phyloP scores from a whole-genome alignment of 1,140 invertebrate species.

The Nasonia longicornis region DNA sequence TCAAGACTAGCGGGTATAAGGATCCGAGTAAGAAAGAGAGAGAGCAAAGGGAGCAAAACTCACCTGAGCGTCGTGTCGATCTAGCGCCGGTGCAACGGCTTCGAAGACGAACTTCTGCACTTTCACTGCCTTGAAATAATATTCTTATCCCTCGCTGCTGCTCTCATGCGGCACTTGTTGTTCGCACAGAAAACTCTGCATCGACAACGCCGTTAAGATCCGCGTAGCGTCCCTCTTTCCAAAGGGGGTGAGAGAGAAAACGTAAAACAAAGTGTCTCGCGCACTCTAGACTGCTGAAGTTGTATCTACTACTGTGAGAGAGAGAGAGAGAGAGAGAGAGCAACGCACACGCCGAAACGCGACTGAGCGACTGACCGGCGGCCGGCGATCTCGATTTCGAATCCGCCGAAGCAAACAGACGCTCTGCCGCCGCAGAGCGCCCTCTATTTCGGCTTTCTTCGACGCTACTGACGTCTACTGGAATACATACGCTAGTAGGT shows the following conservation, averaged over 20 bases:
- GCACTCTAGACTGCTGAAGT: background rate
- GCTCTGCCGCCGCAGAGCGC: background rate
- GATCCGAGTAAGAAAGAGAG: background rate
- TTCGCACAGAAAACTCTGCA: background rate
- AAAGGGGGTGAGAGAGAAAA: background rate
- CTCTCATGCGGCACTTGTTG: no score
- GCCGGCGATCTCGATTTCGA: slow-evolving; percentile 39
- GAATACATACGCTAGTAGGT: background rate
- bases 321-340: background rate
- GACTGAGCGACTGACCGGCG: slow-evolving; percentile 29
- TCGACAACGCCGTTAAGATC: background rate
- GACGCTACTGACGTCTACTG: background rate
- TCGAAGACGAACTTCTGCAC: background rate
- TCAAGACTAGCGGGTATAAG: background rate
- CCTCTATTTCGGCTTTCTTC: background rate
- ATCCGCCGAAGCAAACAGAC: slow-evolving; percentile 25
- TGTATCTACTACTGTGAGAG: background rate
- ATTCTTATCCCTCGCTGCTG: background rate
- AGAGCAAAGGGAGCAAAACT: background rate
- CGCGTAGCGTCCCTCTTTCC: background rate
- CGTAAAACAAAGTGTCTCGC: background rate
- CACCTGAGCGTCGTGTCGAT: background rate
- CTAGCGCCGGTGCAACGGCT: background rate
- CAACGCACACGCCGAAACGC: slow-evolving; percentile 34
- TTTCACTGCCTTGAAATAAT: background rate